A percentile compares a stretch with the other conserved stretches of the same genome.
These are phyloP conservation scores for Rhinoraja longicauda DNA, from an alignment of 2,797 vertebrate species.

Conservation along the genomic window DNA sequence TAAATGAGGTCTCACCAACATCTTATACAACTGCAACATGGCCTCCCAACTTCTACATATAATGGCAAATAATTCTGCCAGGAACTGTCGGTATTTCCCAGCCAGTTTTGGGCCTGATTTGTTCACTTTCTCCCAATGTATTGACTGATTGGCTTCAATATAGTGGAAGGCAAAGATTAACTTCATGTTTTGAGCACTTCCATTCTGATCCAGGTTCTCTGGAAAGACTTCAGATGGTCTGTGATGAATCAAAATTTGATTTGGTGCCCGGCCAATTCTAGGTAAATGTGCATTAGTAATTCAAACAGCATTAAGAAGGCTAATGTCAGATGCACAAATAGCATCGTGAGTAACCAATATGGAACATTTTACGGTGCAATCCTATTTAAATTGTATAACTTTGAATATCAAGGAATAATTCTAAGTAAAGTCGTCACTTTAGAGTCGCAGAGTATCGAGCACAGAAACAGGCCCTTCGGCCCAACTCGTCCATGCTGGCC, in stretches of 20 bases:
- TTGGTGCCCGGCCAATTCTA: not conserved
- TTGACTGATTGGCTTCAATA: not conserved
- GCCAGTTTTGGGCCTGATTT: not conserved
- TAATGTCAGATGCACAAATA: not conserved
- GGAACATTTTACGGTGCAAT: not conserved
- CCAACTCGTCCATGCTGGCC: too few species aligned
- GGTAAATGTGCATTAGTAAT: not conserved
- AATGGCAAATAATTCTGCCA: too few species aligned
- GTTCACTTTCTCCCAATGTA: not conserved
- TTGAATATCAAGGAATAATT: not conserved
- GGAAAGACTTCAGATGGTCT: not conserved
- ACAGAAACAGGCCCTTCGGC: too few species aligned
- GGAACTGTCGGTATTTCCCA: too few species aligned
- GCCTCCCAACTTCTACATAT: too few species aligned
- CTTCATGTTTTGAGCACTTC: too few species aligned
- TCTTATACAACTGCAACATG: too few species aligned
- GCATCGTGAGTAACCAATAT: not conserved
- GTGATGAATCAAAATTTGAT: not conserved
- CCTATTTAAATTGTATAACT: conserved; percentile 2
- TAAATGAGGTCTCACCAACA: too few species aligned
- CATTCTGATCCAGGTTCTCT: not conserved
- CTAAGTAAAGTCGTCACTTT: not conserved
- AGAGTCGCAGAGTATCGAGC: too few species aligned
- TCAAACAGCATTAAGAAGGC: not conserved
- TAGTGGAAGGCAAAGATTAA: not conserved